Conservation (phyloP, 2,888 invertebrate genomes). For the Ethmia dodecea region DNA sequence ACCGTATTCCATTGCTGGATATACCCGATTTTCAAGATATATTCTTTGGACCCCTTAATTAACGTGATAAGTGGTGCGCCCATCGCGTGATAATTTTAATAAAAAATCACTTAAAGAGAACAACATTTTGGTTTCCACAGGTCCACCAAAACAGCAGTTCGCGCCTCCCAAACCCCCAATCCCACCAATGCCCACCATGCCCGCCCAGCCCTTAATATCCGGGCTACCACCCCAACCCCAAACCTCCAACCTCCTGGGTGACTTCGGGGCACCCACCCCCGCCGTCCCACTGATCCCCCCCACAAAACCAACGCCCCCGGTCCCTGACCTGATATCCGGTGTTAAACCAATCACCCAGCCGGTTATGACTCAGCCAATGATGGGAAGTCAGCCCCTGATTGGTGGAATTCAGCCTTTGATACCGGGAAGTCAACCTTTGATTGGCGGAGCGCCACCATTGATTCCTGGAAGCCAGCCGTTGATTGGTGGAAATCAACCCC, state of each 20-base stretch:
- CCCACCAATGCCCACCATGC: conserved; percentile 49
- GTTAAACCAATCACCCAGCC: conserved; percentile 6
- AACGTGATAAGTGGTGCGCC: too few relatives aligned
- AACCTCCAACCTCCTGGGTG: conserved; percentile 36
- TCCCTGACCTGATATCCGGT: conserved; percentile 37
- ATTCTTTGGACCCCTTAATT: too few relatives aligned
- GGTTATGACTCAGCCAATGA: conserved; percentile 31
- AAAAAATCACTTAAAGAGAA: too few relatives aligned
- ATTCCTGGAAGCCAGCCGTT: conserved; percentile 17
- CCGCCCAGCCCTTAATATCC: conserved; percentile 35
- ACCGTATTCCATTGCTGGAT: too few relatives aligned
- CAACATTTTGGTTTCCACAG: too few relatives aligned
- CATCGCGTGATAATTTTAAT: too few relatives aligned
- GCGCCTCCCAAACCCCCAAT: conserved; percentile 58
- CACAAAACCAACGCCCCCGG: conserved; percentile 32
- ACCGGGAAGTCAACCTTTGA: conserved; percentile 21
- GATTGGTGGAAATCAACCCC: conserved; percentile 14
- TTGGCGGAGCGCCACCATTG: conserved; percentile 14
- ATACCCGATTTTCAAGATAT: too few relatives aligned
- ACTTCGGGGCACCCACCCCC: conserved; percentile 28
- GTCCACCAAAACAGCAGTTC: conserved; percentile 26
- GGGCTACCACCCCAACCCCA: conserved; percentile 21
- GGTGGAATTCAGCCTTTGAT: conserved; percentile 31
- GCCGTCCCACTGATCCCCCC: conserved; percentile 25
- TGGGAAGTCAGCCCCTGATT: conserved; percentile 31